Evolutionary conservation across 30 jellyfish, hydroid and myxozoan genomes (phyloP), one percentile per base, ranked within the genome.

Genomic region (Hydractinia symbiolongicarpus): DNA sequence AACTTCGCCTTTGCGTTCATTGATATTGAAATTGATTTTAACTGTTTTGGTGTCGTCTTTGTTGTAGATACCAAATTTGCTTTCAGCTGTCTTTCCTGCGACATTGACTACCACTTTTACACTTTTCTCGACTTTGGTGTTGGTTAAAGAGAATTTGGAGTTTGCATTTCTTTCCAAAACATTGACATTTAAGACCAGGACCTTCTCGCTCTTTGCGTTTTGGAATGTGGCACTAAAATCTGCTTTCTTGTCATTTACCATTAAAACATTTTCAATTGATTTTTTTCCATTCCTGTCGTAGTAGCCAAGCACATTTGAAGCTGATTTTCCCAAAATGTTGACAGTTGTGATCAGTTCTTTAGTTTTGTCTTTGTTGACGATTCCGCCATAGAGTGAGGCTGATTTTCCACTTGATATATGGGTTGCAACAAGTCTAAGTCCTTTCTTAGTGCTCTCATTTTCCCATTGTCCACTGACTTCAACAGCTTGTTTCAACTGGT

Each of bases 401-500:
- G 76, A 53, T 82, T 67, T 80, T 68, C 72, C 86, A 60, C 84
- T 82, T 82, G 91, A 71, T 60, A 78, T 50, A 71, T 79, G 94
- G 9, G 86, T 66, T 8, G 96, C 95, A 0, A 89, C 81, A 79
- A 88, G 81, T 61, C 83, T 92, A 77, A 88, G n/a, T 20, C 99
- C 96, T 64, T 73, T 88, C 50, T 44, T 91, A 17, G 86, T 77
- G 1, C 76, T 91, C 16, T 87, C 84, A 6, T 90, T 61, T 50
- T 71, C 78, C 49, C 73, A 54, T 60, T 82, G 62, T 19, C 99
- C 99, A 54, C 77, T 80, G 81, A 94, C 54, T 54, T 84, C 96
- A 5, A 82, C 81, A 49, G 94, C 78, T 84, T 94, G 96, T 56
- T 88, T 88, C 67, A 88, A 81, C 71, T 86, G 95, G 53, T 94